phyloP scores from a whole-genome alignment of 2,113 vertebrate genomes.

The Callipepla squamata region DNA sequence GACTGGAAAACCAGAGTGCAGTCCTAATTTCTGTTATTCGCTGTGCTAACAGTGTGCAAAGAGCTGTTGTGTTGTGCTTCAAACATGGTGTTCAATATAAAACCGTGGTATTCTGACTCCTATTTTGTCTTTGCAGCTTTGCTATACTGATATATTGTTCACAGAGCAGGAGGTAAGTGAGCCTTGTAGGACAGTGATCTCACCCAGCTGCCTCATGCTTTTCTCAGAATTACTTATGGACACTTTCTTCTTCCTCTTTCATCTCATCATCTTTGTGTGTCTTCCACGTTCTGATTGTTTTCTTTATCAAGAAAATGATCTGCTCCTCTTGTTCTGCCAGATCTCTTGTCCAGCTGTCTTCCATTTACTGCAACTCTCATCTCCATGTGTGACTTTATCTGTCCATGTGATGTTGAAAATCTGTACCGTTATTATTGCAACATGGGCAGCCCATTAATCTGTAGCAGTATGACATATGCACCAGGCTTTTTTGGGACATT shows the following conservation, averaged over 20 bases:
- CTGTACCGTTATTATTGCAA: neutral
- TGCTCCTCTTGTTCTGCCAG: neutral
- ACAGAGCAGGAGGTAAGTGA: constrained; percentile 96
- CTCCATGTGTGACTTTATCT: neutral
- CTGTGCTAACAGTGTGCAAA: neutral
- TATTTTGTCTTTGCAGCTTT: constrained; percentile 83
- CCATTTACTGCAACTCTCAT: neutral
- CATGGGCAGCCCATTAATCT: neutral
- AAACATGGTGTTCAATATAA: neutral
- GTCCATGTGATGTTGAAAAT: neutral
- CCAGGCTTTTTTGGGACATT: too few species aligned
- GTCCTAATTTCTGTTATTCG: neutral
- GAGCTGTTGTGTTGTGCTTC: neutral
- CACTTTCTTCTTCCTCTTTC: neutral
- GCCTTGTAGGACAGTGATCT: neutral
- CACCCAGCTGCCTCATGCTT: neutral
- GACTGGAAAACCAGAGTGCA: neutral
- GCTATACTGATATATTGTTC: constrained; percentile 98
- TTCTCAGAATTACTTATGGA: neutral
- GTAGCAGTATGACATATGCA: too few species aligned
- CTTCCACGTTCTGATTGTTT: neutral
- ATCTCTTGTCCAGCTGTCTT: neutral
- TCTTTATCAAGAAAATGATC: neutral
- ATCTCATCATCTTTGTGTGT: neutral
- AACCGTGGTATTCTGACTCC: neutral